Percentiles rank a stretch among this genome's conserved stretches.
These are phyloP conservation scores for Drosophila quadrilineata DNA, from an alignment of 1,140 invertebrate genomes.

Conservation along the genomic window DNA sequence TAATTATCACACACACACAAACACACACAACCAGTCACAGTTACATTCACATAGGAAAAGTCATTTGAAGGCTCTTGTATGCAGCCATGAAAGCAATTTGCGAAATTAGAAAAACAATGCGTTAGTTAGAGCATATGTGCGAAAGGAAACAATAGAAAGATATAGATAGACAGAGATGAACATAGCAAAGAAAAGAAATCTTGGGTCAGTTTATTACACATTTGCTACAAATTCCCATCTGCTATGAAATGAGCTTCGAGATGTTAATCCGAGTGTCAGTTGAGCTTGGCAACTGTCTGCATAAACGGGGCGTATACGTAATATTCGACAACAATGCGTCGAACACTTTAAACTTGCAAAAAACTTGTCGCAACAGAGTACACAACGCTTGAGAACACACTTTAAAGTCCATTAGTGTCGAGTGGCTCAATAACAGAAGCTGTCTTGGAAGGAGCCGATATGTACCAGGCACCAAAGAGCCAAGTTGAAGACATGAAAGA, in stretches of 20 bases:
- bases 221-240: too few species aligned
- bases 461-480: too few species aligned
- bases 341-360: conserved; percentile 45
- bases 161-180: too few species aligned
- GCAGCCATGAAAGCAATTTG: conserved; percentile 61
- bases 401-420: conserved; percentile 77
- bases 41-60: conserved; percentile 14
- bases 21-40: too few species aligned
- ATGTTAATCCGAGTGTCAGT: conserved; percentile 4
- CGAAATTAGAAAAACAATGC: conserved; percentile 54
- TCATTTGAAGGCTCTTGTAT: conserved; percentile 28
- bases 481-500: too few species aligned
- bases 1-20: conserved; percentile 64
- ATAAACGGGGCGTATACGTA: conserved; percentile 60
- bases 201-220: conserved; percentile 28
- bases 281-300: conserved; percentile 37
- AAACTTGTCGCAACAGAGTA: conserved; percentile 20
- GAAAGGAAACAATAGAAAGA: too few species aligned
- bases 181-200: background rate
- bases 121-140: conserved; percentile 14
- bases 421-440: conserved; percentile 54
- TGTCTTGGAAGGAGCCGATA: background rate
- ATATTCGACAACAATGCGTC: conserved; percentile 49
- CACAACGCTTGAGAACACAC: conserved; percentile 65
- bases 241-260: too few species aligned